Conservation (phyloP, 92 coral and sea anemone species). For the Muricea muricata region DNA sequence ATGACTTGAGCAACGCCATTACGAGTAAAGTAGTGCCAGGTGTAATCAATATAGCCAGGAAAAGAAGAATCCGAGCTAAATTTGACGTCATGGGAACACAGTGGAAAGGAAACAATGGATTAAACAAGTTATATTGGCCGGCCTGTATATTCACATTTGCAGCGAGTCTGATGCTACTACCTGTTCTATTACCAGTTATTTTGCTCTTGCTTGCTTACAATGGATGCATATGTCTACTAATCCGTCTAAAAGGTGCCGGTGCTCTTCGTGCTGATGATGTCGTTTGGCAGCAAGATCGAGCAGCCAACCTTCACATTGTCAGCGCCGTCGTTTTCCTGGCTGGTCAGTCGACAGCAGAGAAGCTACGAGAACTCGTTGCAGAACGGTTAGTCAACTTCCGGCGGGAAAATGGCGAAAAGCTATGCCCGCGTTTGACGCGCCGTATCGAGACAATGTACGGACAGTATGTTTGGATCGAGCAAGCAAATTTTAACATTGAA, state of each 20-base stretch:
- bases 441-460: conserved; percentile 76
- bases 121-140: conserved; percentile 3
- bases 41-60: not conserved
- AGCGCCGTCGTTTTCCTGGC: conserved; percentile 84
- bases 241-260: conserved; percentile 67
- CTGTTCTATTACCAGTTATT: conserved; percentile 61
- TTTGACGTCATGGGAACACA: not conserved
- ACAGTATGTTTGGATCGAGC: conserved; percentile 88
- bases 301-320: conserved; percentile 88
- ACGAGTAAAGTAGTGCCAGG: not conserved
- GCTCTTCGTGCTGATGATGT: conserved; percentile 90
- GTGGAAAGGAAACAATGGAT: not conserved
- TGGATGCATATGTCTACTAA: conserved; percentile 50
- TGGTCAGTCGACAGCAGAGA: conserved; percentile 79
- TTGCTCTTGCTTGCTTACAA: conserved; percentile 64
- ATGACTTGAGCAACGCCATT: not conserved
- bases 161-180: conserved; percentile 62
- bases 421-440: conserved; percentile 85
- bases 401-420: conserved; percentile 76
- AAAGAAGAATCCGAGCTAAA: not conserved
- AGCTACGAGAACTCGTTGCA: conserved; percentile 71
- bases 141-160: conserved; percentile 58
- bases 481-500: conserved; percentile 70
- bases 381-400: conserved; percentile 82
- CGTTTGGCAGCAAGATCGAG: conserved; percentile 96